Evolutionary conservation across 1,140 invertebrate species (phyloP).

Genomic region (Cotesia chilonis): DNA sequence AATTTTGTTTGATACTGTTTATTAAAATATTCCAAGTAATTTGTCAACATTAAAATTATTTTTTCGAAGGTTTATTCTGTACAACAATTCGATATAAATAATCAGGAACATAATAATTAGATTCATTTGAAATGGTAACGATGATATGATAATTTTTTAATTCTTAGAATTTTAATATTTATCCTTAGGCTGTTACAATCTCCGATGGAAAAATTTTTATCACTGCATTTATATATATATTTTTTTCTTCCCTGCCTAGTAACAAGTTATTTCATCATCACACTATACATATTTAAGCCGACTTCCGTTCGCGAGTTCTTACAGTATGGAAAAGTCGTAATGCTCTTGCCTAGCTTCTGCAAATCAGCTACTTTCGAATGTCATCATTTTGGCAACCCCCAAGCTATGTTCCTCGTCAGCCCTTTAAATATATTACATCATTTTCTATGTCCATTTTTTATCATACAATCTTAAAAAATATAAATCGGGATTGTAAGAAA

Average conservation of each 20-base stretch:
- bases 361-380: slow-evolving; percentile 50
- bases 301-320: slow-evolving; percentile 10
- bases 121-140: too few relatives aligned
- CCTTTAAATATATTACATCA: background rate
- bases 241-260: slow-evolving; percentile 14
- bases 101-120: too few relatives aligned
- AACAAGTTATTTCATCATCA: slow-evolving; percentile 23
- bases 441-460: background rate
- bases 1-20: too few relatives aligned
- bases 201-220: background rate
- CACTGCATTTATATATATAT: background rate
- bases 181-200: background rate
- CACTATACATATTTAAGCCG: background rate
- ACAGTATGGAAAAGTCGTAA: slow-evolving; percentile 18
- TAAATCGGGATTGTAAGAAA: too few relatives aligned
- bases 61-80: too few relatives aligned
- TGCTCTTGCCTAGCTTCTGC: slow-evolving; percentile 36
- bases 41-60: too few relatives aligned
- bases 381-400: slow-evolving; percentile 26
- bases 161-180: background rate
- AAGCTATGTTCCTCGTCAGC: background rate
- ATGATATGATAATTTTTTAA: slow-evolving; percentile 8
- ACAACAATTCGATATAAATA: too few relatives aligned
- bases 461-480: too few relatives aligned
- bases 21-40: too few relatives aligned